Evolutionary conservation across 2,113 vertebrate species (phyloP).

Genomic region (Oreochromis aureus): DNA sequence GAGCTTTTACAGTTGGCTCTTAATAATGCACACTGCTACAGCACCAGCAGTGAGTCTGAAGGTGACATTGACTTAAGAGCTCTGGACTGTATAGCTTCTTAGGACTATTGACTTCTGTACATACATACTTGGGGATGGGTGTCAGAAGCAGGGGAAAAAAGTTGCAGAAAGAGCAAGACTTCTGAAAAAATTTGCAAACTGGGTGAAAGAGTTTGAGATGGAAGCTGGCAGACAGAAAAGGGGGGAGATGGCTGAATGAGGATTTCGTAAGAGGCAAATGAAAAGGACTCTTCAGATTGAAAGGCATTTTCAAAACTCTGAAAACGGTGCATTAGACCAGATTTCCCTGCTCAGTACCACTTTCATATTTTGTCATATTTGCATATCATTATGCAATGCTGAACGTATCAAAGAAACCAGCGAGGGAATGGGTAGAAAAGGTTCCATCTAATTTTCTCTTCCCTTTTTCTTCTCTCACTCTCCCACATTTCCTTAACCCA

Average conservation of each 20-base stretch:
- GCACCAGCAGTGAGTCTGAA: slow-evolving; percentile 25
- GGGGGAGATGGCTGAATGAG: neutral
- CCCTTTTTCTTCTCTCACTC: neutral
- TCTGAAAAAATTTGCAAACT: neutral
- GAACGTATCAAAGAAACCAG: slow-evolving; percentile 21
- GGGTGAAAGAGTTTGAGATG: neutral
- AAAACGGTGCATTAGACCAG: slow-evolving; percentile 18
- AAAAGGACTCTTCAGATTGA: slow-evolving; percentile 2
- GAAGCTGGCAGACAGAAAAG: neutral
- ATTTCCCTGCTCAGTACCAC: slow-evolving; percentile 13
- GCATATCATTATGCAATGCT: slow-evolving; percentile 42
- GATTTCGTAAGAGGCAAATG: neutral
- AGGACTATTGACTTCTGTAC: slow-evolving; percentile 3
- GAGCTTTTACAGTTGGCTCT: slow-evolving; percentile 26
- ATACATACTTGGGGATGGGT: slow-evolving; percentile 3
- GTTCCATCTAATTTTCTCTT: slow-evolving; percentile 16
- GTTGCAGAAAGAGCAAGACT: neutral
- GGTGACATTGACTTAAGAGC: slow-evolving; percentile 56
- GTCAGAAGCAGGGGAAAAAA: neutral
- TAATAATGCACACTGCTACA: slow-evolving; percentile 36
- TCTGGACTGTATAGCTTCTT: neutral
- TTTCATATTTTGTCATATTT: slow-evolving; percentile 49
- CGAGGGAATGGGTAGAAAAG: neutral
- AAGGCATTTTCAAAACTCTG: slow-evolving; percentile 14
- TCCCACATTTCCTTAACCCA: neutral